These are phyloP conservation scores for Aphelenchoides fujianensis DNA, from an alignment of 1,140 invertebrate species.

Conservation along the genomic window DNA sequence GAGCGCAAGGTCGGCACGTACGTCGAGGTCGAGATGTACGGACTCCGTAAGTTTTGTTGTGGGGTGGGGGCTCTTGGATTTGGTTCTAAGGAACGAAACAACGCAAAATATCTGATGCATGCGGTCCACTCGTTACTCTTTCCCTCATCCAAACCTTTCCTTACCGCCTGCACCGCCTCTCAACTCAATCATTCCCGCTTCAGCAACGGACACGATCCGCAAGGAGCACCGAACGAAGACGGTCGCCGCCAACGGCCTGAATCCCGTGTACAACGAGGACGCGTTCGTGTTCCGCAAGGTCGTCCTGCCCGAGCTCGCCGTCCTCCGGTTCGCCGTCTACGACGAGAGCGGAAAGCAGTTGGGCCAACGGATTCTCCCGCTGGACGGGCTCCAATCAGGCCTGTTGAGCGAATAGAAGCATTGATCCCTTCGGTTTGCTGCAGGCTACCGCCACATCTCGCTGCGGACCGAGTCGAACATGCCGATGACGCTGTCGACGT, in stretches of 20 bases:
- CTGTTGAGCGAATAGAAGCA: background rate
- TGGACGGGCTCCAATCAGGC: conserved; percentile 93
- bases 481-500: conserved; percentile 93
- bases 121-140: no score
- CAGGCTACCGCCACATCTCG: conserved; percentile 87
- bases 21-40: conserved; percentile 99
- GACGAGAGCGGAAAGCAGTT: conserved; percentile 95
- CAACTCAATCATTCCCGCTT: background rate
- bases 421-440: conserved; percentile 21
- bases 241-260: conserved; percentile 91
- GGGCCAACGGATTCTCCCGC: conserved; percentile 90
- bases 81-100: no score
- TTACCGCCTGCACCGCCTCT: no score
- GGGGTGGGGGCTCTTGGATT: no score
- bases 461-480: conserved; percentile 96
- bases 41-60: conserved; percentile 64
- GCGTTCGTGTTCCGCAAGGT: conserved; percentile 96
- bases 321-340: conserved; percentile 93
- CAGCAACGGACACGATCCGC: conserved; percentile 95
- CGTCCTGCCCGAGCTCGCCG: conserved; percentile 93
- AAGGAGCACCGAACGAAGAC: conserved; percentile 94
- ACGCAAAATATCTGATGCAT: no score
- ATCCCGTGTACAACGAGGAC: conserved; percentile 97
- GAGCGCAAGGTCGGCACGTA: conserved; percentile 98
- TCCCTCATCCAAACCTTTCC: no score